Percentiles rank a stretch among this genome's conserved stretches.
Conservation (phyloP, 2,113 vertebrate species). For the Calyptomena viridis region DNA sequence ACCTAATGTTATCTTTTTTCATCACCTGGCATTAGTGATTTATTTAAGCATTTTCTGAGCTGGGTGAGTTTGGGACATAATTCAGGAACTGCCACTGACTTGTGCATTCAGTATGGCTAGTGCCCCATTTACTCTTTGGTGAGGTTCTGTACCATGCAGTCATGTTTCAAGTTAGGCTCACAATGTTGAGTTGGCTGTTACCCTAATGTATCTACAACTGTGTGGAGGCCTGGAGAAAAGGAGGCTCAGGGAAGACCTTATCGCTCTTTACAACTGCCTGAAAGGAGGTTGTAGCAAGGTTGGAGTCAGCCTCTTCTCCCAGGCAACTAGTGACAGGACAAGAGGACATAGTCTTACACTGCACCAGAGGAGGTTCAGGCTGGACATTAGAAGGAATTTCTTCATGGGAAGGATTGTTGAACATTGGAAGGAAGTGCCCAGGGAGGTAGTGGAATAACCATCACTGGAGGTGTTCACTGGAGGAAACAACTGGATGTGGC, state of each 20-base stretch:
- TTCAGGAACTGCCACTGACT: background rate
- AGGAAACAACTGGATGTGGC: background rate
- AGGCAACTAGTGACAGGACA: background rate
- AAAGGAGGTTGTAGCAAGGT: background rate
- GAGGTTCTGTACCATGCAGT: background rate
- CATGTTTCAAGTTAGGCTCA: background rate
- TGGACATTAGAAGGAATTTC: background rate
- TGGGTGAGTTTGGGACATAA: background rate
- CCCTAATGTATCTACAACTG: background rate
- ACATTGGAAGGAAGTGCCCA: background rate
- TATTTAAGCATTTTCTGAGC: background rate
- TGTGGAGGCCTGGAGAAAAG: background rate
- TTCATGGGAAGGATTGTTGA: background rate
- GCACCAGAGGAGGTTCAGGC: background rate
- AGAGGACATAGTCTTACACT: background rate
- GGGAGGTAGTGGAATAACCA: background rate
- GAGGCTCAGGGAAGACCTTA: background rate
- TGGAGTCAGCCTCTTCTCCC: background rate
- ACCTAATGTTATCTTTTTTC: background rate
- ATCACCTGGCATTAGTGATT: background rate
- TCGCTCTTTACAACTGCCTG: background rate
- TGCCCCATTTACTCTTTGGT: background rate
- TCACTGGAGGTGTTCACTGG: background rate
- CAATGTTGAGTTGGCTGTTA: background rate
- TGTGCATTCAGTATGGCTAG: background rate